These are phyloP conservation scores for Microctenopoma lineatum DNA, from an alignment of 2,797 vertebrate genomes.

Conservation along the genomic window DNA sequence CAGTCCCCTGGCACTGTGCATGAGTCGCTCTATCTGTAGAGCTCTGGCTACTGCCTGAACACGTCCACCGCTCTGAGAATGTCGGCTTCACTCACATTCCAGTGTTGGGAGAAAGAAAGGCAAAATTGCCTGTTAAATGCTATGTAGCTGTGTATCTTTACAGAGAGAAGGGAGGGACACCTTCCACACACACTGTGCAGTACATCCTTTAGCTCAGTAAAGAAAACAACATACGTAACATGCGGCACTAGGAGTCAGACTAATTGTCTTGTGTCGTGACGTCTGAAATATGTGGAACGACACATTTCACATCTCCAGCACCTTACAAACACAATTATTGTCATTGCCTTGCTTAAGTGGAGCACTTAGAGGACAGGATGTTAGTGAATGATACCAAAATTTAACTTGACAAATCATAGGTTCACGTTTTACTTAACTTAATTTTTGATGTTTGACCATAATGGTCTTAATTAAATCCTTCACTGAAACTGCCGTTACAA, in stretches of 20 bases:
- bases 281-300: not conserved
- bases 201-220: constrained; percentile 11
- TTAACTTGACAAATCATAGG: no score
- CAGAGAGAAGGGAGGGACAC: constrained; percentile 13
- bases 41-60: constrained; percentile 76
- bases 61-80: constrained; percentile 60
- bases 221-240: constrained; percentile 3
- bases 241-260: not conserved
- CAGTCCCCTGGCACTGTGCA: constrained; percentile 1
- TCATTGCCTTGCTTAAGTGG: not conserved
- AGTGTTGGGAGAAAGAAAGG: constrained; percentile 65
- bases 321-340: no score
- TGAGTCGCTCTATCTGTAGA: constrained; percentile 37
- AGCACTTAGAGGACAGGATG: not conserved
- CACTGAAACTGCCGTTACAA: not conserved
- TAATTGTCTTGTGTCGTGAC: not conserved
- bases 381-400: not conserved
- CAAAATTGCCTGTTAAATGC: constrained; percentile 46
- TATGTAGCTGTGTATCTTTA: constrained; percentile 30
- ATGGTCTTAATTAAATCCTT: not conserved
- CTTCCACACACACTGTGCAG: not conserved
- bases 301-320: no score
- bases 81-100: constrained; percentile 73
- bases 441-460: not conserved
- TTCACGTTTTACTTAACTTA: not conserved